phyloP scores from a whole-genome alignment of 2,797 vertebrate genomes.

The Limnodromus scolopaceus region DNA sequence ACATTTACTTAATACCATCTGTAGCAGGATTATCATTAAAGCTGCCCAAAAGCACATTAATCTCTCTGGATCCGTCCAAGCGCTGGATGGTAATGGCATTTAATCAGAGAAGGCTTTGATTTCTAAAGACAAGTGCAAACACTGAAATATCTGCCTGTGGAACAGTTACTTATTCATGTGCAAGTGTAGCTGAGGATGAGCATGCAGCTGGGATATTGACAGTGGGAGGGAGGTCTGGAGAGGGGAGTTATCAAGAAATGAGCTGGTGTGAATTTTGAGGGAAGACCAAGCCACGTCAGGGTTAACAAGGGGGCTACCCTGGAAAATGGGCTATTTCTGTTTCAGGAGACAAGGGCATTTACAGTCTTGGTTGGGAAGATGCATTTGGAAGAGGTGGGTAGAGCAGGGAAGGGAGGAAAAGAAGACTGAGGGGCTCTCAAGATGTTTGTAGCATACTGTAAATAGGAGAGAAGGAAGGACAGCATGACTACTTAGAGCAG shows the following conservation, averaged over 20 bases:
- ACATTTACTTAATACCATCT: conserved; percentile 70
- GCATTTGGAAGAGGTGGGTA: not conserved
- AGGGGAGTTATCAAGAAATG: not conserved
- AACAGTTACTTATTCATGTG: conserved; percentile 63
- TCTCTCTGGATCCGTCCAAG: conserved; percentile 69
- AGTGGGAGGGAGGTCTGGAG: not conserved
- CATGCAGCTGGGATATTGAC: not conserved
- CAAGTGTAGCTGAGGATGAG: not conserved
- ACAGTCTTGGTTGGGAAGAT: not conserved
- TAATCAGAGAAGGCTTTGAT: conserved; percentile 75
- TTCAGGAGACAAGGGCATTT: not conserved
- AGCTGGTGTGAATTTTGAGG: not conserved
- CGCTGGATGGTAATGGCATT: conserved; percentile 71
- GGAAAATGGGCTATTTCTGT: not conserved
- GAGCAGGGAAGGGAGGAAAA: not conserved
- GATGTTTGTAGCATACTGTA: not conserved
- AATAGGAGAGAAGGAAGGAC: not conserved
- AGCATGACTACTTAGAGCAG: not conserved
- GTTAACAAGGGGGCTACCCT: not conserved
- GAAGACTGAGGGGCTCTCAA: not conserved
- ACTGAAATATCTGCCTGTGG: conserved; percentile 60
- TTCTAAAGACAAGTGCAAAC: conserved; percentile 76
- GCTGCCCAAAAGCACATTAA: conserved; percentile 72
- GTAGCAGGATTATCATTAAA: conserved; percentile 71
- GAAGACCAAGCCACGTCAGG: not conserved